These are phyloP conservation scores for Rhea pennata DNA, from an alignment of 2,113 vertebrate genomes.

Conservation along the genomic window DNA sequence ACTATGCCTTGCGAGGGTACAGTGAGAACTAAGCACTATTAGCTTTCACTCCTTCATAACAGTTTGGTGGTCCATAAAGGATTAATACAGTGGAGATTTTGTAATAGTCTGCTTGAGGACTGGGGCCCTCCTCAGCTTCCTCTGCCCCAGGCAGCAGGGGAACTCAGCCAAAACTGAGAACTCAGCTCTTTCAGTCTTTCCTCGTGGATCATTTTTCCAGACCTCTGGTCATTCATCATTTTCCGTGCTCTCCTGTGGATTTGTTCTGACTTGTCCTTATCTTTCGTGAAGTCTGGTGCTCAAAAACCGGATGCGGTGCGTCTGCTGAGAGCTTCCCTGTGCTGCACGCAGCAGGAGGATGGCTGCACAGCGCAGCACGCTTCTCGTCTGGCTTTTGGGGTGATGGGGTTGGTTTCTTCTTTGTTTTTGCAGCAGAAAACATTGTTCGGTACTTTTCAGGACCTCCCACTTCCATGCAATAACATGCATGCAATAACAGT, in stretches of 20 bases:
- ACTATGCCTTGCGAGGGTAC: background rate
- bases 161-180: background rate
- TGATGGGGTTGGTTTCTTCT: too few relatives aligned
- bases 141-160: too few relatives aligned
- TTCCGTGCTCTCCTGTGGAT: background rate
- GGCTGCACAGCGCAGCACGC: too few relatives aligned
- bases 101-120: background rate
- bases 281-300: background rate
- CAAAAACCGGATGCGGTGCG: too few relatives aligned
- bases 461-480: background rate
- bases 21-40: constrained; percentile 2
- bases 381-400: too few relatives aligned
- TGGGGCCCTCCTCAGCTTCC: background rate
- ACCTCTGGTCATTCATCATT: background rate
- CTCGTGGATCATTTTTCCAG: too few relatives aligned
- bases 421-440: background rate
- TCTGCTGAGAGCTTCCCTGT: background rate
- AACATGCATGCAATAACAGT: background rate
- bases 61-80: background rate
- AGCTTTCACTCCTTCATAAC: background rate
- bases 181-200: too few relatives aligned
- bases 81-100: background rate
- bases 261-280: background rate
- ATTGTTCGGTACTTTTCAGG: background rate
- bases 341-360: too few relatives aligned